These are phyloP conservation scores for Caenorhabditis virilis DNA, from an alignment of 2,888 invertebrate genomes.

Conservation along the genomic window DNA sequence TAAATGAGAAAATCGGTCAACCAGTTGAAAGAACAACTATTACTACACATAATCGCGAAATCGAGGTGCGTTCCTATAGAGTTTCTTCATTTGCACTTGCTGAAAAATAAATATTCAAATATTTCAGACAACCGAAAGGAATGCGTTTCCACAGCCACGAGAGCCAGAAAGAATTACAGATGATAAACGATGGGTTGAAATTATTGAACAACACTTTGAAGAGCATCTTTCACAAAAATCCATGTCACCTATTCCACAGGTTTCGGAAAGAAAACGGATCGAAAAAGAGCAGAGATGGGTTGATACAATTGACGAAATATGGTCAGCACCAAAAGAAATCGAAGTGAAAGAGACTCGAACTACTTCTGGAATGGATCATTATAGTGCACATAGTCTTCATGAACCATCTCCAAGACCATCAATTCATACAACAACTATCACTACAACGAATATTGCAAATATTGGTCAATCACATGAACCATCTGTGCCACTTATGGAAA, in stretches of 20 bases:
- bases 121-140: no score
- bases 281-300: slow-evolving; percentile 48
- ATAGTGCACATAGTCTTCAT: slow-evolving; percentile 39
- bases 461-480: slow-evolving; percentile 39
- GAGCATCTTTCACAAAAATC: slow-evolving; percentile 46
- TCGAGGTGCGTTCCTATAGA: no score
- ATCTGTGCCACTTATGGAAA: slow-evolving; percentile 35
- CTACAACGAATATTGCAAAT: slow-evolving; percentile 18
- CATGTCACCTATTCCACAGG: slow-evolving; percentile 43
- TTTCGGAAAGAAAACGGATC: slow-evolving; percentile 24
- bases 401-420: slow-evolving; percentile 36
- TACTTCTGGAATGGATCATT: slow-evolving; percentile 29
- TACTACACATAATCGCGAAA: slow-evolving; percentile 22
- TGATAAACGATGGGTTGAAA: slow-evolving; percentile 48
- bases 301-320: slow-evolving; percentile 42
- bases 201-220: slow-evolving; percentile 40
- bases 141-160: slow-evolving; percentile 24
- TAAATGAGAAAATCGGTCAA: slow-evolving; percentile 27
- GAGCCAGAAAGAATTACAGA: slow-evolving; percentile 25
- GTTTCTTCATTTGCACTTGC: no score
- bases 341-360: slow-evolving; percentile 31
- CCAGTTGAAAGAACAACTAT: slow-evolving; percentile 27
- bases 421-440: slow-evolving; percentile 23
- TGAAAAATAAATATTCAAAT: no score
- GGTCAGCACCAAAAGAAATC: slow-evolving; percentile 29